These are phyloP conservation scores for Sebastes vulpes DNA, from an alignment of 2,797 vertebrate genomes.

Conservation along the genomic window DNA sequence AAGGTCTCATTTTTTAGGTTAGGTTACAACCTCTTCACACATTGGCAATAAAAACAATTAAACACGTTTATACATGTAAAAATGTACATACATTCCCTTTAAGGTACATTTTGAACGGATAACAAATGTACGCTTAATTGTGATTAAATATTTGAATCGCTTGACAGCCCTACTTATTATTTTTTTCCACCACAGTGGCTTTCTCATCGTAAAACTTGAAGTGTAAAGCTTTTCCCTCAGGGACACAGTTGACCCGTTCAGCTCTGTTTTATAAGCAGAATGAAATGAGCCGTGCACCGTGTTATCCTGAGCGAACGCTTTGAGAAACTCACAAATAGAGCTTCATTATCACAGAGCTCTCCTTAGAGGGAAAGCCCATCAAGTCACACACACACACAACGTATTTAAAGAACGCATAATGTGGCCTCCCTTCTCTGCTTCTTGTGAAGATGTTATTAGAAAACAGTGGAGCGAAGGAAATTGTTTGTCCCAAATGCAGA, in stretches of 20 bases:
- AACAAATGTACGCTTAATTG: accelerated
- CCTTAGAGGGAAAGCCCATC: neutral
- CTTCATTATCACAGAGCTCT: neutral
- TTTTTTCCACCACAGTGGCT: neutral
- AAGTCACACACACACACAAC: neutral
- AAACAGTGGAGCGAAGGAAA: neutral
- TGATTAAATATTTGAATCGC: too few species aligned
- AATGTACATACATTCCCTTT: too few species aligned
- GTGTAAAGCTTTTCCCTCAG: neutral
- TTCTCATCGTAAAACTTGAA: neutral
- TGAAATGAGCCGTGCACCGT: neutral
- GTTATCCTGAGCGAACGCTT: neutral
- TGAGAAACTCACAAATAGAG: neutral
- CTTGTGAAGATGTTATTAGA: neutral
- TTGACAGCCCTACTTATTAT: neutral
- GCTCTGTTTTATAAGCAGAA: neutral
- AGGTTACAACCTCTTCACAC: too few species aligned
- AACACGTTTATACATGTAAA: too few species aligned
- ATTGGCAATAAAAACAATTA: too few species aligned
- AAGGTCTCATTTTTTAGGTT: too few species aligned
- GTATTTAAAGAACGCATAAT: neutral
- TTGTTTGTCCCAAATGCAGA: constrained; percentile 23
- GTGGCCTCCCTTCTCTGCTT: neutral
- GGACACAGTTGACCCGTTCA: neutral
- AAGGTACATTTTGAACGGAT: too few species aligned